These are phyloP conservation scores for Meda fulgida DNA, from an alignment of 2,797 vertebrate genomes.

Conservation along the genomic window DNA sequence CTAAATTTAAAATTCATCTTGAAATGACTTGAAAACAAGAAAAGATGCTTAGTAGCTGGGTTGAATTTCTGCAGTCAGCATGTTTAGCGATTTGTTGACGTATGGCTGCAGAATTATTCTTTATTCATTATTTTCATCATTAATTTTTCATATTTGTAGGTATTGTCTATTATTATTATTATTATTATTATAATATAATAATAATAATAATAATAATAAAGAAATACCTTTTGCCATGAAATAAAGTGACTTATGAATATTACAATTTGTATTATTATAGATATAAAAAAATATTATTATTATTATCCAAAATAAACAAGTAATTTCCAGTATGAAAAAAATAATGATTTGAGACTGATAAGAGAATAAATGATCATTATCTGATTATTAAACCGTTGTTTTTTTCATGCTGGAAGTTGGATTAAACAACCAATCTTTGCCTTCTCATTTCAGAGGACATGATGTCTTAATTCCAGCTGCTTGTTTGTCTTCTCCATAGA, in stretches of 20 bases:
- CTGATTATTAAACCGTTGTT: too few species aligned
- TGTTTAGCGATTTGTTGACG: not conserved
- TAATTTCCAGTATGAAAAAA: too few species aligned
- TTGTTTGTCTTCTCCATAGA: conserved; percentile 16
- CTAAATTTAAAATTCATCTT: not conserved
- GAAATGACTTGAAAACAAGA: not conserved
- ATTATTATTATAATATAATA: not conserved
- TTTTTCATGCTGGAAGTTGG: too few species aligned
- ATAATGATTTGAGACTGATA: too few species aligned
- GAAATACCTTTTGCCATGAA: not conserved
- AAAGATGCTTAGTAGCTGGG: not conserved
- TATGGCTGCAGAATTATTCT: not conserved
- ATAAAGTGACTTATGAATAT: not conserved
- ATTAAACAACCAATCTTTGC: not conserved
- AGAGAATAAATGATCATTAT: too few species aligned
- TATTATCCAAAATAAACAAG: too few species aligned
- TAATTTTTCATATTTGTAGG: not conserved
- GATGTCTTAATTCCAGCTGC: not conserved
- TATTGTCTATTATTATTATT: not conserved
- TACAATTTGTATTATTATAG: not conserved
- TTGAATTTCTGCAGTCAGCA: not conserved
- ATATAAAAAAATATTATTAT: too few species aligned
- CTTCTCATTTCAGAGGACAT: not conserved
- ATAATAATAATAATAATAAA: not conserved
- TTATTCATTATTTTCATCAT: too few species aligned